Evolutionary conservation across 2,113 vertebrate genomes (phyloP), one percentile per base, ranked within the genome.

Genomic region (Forbesichthys agassizii): DNA sequence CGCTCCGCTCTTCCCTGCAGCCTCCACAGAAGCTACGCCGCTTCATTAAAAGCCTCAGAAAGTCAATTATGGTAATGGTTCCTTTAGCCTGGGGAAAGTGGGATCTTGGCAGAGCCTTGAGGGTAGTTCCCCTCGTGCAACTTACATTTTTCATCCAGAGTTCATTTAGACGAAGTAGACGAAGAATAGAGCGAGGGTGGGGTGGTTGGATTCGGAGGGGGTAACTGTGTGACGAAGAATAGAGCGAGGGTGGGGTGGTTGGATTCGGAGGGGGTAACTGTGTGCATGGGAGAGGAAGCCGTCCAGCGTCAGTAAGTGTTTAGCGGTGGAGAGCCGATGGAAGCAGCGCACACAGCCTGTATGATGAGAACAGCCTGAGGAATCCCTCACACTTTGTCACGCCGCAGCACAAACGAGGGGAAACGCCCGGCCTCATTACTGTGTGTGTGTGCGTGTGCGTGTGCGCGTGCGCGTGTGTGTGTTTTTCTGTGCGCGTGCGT

Each of bases 21-120:
- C 13, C 48, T 16, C 56, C 18, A 13, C 27, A 33, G 47, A 14
- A 85, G 78, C 77, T 71, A 75, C 79, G 81, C 78, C 65, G 76
- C 84, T 84, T 92, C 83, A 90, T 91, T 90, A 88, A 68, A 73
- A 84, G 58, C 71, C 77, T 84, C 78, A 86, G 86, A 90, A 90
- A 90, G 85, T 90, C 85, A 88, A 87, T 90, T 90, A 90, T 89
- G 84, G 14, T 88, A 91, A 92, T 90, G 56, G 77, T 58, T 79
- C 61, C 33, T 69, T 82, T 85, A 81, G 79, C 86, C 75, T 57
- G 64, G 52, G 79, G 79, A 79, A 74, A 70, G 11, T 68, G 47
- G 62, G 61, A 81, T 74, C 60, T 83, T 77, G 61, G 79, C 77
- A 74, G 74, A 75, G 64, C 64, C 52, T 77, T 75, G 68, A 76